Evolutionary conservation across 1,140 invertebrate species (phyloP), one percentile per base, ranked within the genome.

Genomic region (Sogatella furcifera): DNA sequence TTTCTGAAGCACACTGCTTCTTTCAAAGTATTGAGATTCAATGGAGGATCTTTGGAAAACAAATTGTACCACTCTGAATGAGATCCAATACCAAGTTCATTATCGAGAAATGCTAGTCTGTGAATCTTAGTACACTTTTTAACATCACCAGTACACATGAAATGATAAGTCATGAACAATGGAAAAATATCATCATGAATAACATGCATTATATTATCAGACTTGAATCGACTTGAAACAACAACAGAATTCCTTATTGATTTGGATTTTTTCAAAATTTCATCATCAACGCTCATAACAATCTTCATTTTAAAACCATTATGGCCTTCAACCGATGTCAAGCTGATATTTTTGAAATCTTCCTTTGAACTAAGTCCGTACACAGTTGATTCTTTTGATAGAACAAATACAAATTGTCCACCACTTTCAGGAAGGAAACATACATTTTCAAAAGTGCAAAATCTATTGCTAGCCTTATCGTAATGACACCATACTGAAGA

Each of bases 171-270:
- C 21, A 69, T 55, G 67, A 68, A 75, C 6, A 80, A 55, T 6
- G 80, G 80, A 14, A 81, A 57, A 0, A 81, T 60, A 65, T 81
- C 80, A 70, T 81, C 80, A 70, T 81, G 80, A 41, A 81, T 67
- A 34, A 77, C 72, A 72, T 81, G 80, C 79, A 81, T 80, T 14
- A 80, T 67, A 68, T 81, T 81, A 62, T 79, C 77, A 8, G 77
- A 74, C 64, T 80, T 77, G 62, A 81, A 81, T 19, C 79, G 68
- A 21, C 62, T 52, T 8, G 70, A 14, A 66, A 22, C n/a, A 66
- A 66, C 11, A 61, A 52, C 46, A 38, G 34, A 46, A 63, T 13
- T 15, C 52, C 21, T 42, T 34, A 44, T 15, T 65, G n/a, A 5
- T 21, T 6, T 21, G 41, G 41, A 22, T 62, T 54, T 55, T 52